These are phyloP conservation scores for Myopa testacea DNA, from an alignment of 2,888 invertebrate species.

Conservation along the genomic window DNA sequence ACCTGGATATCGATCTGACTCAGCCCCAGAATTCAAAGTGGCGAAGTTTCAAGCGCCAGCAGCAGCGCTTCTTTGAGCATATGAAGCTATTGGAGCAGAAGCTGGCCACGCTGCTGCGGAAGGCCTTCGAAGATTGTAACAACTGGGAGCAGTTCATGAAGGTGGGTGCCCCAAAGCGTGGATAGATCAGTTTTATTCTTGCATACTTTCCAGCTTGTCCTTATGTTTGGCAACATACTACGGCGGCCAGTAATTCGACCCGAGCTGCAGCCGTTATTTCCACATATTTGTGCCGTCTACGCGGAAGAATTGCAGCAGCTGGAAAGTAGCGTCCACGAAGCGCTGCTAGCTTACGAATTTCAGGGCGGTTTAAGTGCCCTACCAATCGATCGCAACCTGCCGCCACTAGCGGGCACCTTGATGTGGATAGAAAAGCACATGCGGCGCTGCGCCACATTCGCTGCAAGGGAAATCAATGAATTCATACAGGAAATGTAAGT, in stretches of 20 bases:
- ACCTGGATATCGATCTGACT: constrained; percentile 60
- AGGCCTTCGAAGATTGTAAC: constrained; percentile 73
- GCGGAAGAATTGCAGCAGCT: constrained; percentile 62
- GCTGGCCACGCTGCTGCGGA: constrained; percentile 72
- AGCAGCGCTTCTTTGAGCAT: constrained; percentile 67
- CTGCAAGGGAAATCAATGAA: constrained; percentile 53
- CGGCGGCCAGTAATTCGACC: constrained; percentile 71
- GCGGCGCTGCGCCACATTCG: constrained; percentile 65
- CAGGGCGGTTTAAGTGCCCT: constrained; percentile 49
- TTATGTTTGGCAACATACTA: constrained; percentile 71
- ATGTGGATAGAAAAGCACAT: constrained; percentile 81
- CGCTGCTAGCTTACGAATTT: constrained; percentile 55
- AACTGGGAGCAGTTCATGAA: constrained; percentile 72
- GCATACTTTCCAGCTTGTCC: constrained; percentile 51
- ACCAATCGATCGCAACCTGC: constrained; percentile 72
- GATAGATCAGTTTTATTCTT: not conserved
- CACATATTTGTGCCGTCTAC: constrained; percentile 69
- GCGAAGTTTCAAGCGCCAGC: constrained; percentile 71
- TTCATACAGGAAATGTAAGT: constrained; percentile 57
- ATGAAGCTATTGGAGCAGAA: constrained; percentile 70
- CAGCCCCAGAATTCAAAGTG: constrained; percentile 49
- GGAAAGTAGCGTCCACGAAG: constrained; percentile 54
- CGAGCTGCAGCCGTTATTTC: constrained; percentile 71
- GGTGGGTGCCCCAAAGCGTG: constrained; percentile 57
- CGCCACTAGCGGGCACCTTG: constrained; percentile 76